These are phyloP conservation scores for Masticophis lateralis DNA, from an alignment of 2,797 vertebrate genomes.

Conservation along the genomic window DNA sequence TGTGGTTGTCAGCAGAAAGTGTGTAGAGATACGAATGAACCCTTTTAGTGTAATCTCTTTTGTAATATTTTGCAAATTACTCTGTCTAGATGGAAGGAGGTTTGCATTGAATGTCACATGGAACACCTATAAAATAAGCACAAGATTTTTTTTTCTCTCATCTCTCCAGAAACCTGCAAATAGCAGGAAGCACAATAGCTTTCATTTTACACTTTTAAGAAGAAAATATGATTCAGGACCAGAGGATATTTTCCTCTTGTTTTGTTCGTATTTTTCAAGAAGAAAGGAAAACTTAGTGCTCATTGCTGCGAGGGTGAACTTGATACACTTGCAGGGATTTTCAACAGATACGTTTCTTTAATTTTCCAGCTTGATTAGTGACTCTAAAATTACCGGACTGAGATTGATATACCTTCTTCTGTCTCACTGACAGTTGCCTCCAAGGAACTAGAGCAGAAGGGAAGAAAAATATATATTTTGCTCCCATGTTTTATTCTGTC, in stretches of 20 bases:
- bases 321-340: not conserved
- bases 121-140: not conserved
- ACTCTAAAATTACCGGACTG: not conserved
- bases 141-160: not conserved
- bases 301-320: not conserved
- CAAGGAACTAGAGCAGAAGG: not conserved
- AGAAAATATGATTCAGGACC: not conserved
- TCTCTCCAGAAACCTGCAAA: not conserved
- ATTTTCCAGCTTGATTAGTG: not conserved
- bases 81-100: not conserved
- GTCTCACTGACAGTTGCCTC: not conserved
- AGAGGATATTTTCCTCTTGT: not conserved
- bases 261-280: not conserved
- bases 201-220: not conserved
- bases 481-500: not conserved
- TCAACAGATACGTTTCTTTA: not conserved
- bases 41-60: not conserved
- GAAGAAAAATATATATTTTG: not conserved
- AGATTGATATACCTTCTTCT: not conserved
- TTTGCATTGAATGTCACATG: not conserved
- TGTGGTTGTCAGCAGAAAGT: constrained; percentile 24
- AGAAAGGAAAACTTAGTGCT: not conserved
- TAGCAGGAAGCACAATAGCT: not conserved
- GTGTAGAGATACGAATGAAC: not conserved
- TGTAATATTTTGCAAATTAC: not conserved